Base-by-base conservation (phyloP, 2,888 invertebrate genomes). In the Pammene fasciana region DNA sequence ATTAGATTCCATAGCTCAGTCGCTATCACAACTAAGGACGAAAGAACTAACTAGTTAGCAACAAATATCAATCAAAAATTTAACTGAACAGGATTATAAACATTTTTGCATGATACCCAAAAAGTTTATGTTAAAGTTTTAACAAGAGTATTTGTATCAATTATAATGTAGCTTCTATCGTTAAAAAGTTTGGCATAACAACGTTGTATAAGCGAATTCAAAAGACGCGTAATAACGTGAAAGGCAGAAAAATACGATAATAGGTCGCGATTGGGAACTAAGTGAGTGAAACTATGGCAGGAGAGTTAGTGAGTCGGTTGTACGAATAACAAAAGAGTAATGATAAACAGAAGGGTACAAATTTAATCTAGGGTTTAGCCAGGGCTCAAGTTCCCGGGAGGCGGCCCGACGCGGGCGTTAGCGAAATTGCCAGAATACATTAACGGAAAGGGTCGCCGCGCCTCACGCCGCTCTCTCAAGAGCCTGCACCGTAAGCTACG, bases 391-490 rank as follows among this genome's bases (percentile, higher is more conserved):
- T 77, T 76, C 83, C 81, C 80, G 76, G 78, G 80, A 76, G 79
- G 75, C 70, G 65, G 71, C 73, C 72, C 71, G 71, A 67, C 68
- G 71, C 68, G 73, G 75, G 79, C 82, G 82, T 81, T 82, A 78
- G 86, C 79, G 81, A 86, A 88, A 90, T 88, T 88, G 84, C 84
- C 85, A 79, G 90, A 90, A 90, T 90, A 89, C 85, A 90, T 90
- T 89, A 89, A 82, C 79, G 79, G 76, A 77, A 79, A 83, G 83
- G 82, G 83, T 80, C 81, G 78, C 70, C 82, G 57, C 76, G 68
- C 72, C 65, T 45, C 60, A 36, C 55, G 41, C 75, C 82, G 84
- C 85, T 86, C 88, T 88, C 88, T 86, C 87, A 85, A 89, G 87
- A 84, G 80, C 82, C 81, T 81, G 84, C 80, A 79, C 78, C 77